Evolutionary conservation across 2,888 invertebrate species (phyloP).

Genomic region (Lepidocyrtoides sp.): DNA sequence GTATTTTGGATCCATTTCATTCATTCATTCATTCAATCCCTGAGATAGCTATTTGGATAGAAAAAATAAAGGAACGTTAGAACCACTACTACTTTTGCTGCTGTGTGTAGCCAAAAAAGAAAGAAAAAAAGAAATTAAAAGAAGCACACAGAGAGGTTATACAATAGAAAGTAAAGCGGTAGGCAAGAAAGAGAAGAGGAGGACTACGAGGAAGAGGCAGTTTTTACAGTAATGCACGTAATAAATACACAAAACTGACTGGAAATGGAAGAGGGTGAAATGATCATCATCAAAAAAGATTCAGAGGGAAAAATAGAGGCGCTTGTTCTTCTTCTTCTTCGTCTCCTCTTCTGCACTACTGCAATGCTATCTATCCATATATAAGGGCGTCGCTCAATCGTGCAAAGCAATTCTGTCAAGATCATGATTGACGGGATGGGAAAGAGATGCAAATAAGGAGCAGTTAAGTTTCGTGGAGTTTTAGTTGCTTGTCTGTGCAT

Average conservation of each 20-base stretch:
- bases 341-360: not conserved
- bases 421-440: constrained; percentile 81
- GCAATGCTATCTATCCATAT: too few species aligned
- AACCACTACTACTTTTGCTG: not conserved
- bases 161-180: constrained; percentile 31
- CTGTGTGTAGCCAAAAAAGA: constrained; percentile 36
- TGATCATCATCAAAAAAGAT: constrained; percentile 42
- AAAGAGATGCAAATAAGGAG: constrained; percentile 80
- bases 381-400: constrained; percentile 80
- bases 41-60: not conserved
- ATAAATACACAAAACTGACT: constrained; percentile 60
- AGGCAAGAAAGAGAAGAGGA: constrained; percentile 18
- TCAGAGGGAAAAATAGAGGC: constrained; percentile 29
- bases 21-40: constrained; percentile 42
- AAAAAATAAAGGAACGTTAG: too few species aligned
- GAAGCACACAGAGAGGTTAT: constrained; percentile 33
- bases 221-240: constrained; percentile 69
- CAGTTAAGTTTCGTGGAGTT: constrained; percentile 47
- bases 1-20: constrained; percentile 50
- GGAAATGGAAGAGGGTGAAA: constrained; percentile 60
- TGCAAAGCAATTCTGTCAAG: constrained; percentile 81
- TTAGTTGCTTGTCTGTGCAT: not conserved
- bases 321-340: not conserved
- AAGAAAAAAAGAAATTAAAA: constrained; percentile 78
- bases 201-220: constrained; percentile 64